Base-by-base conservation (phyloP, 1,140 invertebrate genomes). In the Pseudomyrmex dendroicus region DNA sequence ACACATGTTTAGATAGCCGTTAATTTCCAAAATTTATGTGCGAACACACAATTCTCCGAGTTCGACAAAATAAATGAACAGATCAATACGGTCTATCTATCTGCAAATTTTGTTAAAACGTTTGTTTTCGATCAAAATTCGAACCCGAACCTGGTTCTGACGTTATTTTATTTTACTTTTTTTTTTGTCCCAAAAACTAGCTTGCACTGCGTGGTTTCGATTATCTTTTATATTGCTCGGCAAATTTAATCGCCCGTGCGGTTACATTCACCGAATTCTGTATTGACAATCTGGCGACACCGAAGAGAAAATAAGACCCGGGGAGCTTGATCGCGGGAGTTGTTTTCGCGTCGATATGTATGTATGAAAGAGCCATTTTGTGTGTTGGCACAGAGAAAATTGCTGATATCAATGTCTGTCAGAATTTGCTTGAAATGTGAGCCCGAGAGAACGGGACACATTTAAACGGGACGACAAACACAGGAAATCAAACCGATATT, bases 171-270 rank as follows among this genome's bases (percentile, higher is more conserved):
- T 76, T 54, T 52, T 35, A 1, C 10, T 9, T 35, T 52, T 76
- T n/a, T 63, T 76, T 76, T 54, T 52, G 5, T 35, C 0, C 5
- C 46, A 17, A 48, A 64, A n/a, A 64, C 15, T 35, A 50, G n/a
- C 22, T 76, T 52, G 48, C 66, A 10, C 4, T 22, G n/a, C 35
- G 35, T 17, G 48, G 48, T 77, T 77, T 77, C 63, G 20, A 67
- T 68, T 77, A 77, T 56, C 13, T 20, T 48, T 9, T 9, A 13
- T 56, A 77, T 61, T 67, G 50, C 13, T 77, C 67, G 48, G 13
- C n/a, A 56, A 25, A 77, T 68, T 77, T 57, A 77, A 76, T 76
- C 48, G 59, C 56, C 62, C 50, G 44, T 77, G 62, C 63, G 74
- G 63, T 77, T 68, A 46, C 52, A 77, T 52, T 77, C 63, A n/a